Evolutionary conservation across 2,797 vertebrate species (phyloP).

Genomic region (Hyperoplus immaculatus): DNA sequence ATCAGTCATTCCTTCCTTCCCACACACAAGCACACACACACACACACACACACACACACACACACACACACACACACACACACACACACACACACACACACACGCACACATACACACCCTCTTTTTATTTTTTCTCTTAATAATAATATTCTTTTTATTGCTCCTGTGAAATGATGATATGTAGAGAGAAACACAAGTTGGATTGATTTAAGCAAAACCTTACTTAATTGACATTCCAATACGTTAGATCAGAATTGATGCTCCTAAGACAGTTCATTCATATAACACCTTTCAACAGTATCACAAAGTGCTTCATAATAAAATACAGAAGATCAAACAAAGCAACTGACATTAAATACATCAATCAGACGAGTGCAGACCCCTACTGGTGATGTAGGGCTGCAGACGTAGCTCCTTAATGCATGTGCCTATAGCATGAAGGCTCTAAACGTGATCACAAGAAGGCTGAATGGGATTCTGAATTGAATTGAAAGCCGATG

Average conservation of each 20-base stretch:
- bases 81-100: conserved; percentile 15
- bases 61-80: conserved; percentile 15
- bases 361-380: no score
- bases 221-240: not conserved
- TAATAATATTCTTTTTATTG: no score
- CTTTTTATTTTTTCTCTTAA: not conserved
- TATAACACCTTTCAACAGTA: no score
- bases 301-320: no score
- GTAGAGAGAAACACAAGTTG: not conserved
- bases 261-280: not conserved
- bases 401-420: no score
- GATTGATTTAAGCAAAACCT: not conserved
- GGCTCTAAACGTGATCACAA: no score
- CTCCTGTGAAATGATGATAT: not conserved
- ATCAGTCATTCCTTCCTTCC: conserved; percentile 3
- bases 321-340: no score
- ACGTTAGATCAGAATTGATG: not conserved
- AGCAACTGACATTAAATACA: no score
- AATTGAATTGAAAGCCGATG: no score
- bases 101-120: conserved; percentile 3
- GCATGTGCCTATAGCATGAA: no score
- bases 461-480: no score
- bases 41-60: not conserved
- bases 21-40: not conserved
- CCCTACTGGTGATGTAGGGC: no score